Evolutionary conservation across 2,888 invertebrate species (phyloP).

Genomic region (Congeria kusceri): DNA sequence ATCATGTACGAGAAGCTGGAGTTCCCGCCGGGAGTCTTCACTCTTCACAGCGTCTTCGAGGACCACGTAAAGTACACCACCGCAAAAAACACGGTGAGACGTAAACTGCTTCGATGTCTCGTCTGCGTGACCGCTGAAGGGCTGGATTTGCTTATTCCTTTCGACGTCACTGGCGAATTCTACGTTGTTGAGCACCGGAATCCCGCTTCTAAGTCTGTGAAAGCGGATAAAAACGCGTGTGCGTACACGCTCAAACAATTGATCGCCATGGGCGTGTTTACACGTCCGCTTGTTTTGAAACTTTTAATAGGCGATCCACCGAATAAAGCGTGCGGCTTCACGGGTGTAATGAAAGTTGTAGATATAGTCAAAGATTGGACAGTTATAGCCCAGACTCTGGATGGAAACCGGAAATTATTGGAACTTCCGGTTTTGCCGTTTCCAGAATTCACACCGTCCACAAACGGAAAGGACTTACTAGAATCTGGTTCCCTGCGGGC

Average conservation of each 20-base stretch:
- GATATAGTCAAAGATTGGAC: slow-evolving; percentile 75
- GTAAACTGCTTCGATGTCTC: slow-evolving; percentile 71
- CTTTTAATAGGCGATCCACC: slow-evolving; percentile 71
- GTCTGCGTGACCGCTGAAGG: slow-evolving; percentile 66
- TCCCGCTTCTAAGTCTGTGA: slow-evolving; percentile 55
- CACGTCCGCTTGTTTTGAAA: slow-evolving; percentile 65
- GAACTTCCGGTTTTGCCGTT: slow-evolving; percentile 74
- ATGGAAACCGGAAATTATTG: slow-evolving; percentile 65
- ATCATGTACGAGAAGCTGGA: slow-evolving; percentile 68
- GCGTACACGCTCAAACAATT: slow-evolving; percentile 66
- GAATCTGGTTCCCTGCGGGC: slow-evolving; percentile 55
- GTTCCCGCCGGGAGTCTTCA: slow-evolving; percentile 66
- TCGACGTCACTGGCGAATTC: slow-evolving; percentile 69
- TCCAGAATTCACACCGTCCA: slow-evolving; percentile 68
- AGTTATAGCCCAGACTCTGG: slow-evolving; percentile 69
- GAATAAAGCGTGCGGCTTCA: slow-evolving; percentile 72
- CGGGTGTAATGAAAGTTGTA: slow-evolving; percentile 69
- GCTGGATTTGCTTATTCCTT: slow-evolving; percentile 70
- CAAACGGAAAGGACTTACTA: slow-evolving; percentile 65
- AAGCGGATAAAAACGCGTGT: slow-evolving; percentile 61
- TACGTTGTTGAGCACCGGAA: slow-evolving; percentile 68
- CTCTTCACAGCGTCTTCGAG: slow-evolving; percentile 67
- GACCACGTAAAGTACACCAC: slow-evolving; percentile 71
- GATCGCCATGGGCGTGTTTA: slow-evolving; percentile 63
- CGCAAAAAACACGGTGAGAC: slow-evolving; percentile 63